Evolutionary conservation across 2,888 invertebrate genomes (phyloP), one percentile per base, ranked within the genome.

Genomic region (Diaperis boleti): DNA sequence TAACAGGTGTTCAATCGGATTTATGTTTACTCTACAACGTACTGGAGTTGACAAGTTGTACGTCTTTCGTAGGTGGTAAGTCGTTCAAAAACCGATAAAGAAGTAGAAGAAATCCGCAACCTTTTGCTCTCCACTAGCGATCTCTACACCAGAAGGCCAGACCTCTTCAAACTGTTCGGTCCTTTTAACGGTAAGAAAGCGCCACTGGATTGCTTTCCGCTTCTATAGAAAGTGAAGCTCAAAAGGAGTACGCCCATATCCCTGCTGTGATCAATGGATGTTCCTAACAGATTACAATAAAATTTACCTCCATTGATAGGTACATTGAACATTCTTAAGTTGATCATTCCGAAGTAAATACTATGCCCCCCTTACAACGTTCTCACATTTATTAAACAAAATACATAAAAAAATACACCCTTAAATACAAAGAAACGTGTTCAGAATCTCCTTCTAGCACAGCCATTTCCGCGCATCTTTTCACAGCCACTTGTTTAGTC

Each of bases 101-200:
- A 81, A 59, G 70, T 81, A 17, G 78, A 79, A n/a, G 89, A 90
- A 62, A 85, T 89, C 55, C 85, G 87, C 3, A 86, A 88, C 73
- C 87, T 88, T 1, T 82, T 90, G 10, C 73, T 89, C 31, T 85
- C 86, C 39, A 82, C 87, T 3, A 87, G 87, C 2, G 76, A 85
- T 5, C 75, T 86, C 2, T 84, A 88, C 70, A 82, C 84, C 14
- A 78, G 83, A 11, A 83, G 84, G 64, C 85, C 84, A 0, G 87
- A 89, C 68, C 79, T 88, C 4, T 86, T 90, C 73, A 86, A 86
- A 64, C 83, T 91, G 47, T 91, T 89, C 71, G 90, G 90, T 18
- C 73, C 80, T n/a, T 87, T 82, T 78, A 81, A 83, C 33, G 85
- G 83, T 10, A 77, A 81, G 42, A 75, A 80, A 7, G 83, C 10